Conservation (phyloP, 2,888 invertebrate species). For the Lasioglossum figueresi region DNA sequence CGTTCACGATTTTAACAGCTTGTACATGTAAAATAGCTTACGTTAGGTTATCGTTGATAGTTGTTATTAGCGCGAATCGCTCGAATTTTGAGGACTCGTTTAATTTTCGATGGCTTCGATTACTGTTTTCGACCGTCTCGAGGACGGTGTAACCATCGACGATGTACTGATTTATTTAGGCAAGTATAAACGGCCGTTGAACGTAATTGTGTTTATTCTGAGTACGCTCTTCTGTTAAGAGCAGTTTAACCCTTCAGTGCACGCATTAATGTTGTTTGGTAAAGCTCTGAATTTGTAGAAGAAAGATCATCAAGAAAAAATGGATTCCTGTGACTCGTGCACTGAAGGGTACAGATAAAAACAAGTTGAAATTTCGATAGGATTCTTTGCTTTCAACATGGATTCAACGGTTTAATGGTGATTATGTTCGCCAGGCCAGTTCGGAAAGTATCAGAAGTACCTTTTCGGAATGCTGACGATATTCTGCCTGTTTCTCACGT, state of each 20-base stretch:
- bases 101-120: not conserved
- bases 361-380: no score
- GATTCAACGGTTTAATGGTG: not conserved
- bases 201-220: not conserved
- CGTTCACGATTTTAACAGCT: not conserved
- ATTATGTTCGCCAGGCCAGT: constrained; percentile 73
- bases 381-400: not conserved
- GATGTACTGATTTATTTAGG: constrained; percentile 70
- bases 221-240: not conserved
- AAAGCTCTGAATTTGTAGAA: not conserved
- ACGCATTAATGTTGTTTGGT: not conserved
- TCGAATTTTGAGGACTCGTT: not conserved
- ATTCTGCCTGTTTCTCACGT: constrained; percentile 79
- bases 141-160: constrained; percentile 64
- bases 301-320: not conserved
- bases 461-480: constrained; percentile 78
- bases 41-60: not conserved
- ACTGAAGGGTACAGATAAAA: not conserved
- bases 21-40: not conserved
- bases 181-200: constrained; percentile 26
- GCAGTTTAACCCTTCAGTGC: not conserved
- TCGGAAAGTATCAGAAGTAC: constrained; percentile 79
- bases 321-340: not conserved
- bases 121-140: not conserved
- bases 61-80: not conserved